Conservation (phyloP, 2,113 vertebrate species). For the Plecotus auritus region DNA sequence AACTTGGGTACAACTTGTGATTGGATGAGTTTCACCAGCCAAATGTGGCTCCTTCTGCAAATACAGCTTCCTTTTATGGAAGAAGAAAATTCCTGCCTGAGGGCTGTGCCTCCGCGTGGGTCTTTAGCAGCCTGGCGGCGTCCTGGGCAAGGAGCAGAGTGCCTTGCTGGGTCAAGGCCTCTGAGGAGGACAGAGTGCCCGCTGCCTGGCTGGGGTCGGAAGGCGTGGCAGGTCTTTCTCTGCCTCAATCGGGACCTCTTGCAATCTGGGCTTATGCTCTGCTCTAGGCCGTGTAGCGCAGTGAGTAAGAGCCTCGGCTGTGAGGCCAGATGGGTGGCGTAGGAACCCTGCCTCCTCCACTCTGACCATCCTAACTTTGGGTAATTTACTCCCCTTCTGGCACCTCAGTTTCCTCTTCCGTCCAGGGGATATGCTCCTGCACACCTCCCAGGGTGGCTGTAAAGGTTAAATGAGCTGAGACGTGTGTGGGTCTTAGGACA, state of each 20-base stretch:
- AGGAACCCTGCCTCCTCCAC: not conserved
- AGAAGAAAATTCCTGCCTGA: not conserved
- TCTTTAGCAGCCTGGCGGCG: fast-evolving
- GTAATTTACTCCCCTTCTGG: fast-evolving
- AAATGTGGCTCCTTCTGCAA: conserved; percentile 1
- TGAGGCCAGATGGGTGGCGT: fast-evolving
- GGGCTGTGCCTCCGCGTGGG: not conserved
- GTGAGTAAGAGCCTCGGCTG: fast-evolving
- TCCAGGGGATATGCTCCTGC: not conserved
- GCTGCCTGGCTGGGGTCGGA: fast-evolving
- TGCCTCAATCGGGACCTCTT: fast-evolving
- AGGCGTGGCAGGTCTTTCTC: not conserved
- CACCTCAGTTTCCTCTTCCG: not conserved
- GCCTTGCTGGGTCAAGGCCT: fast-evolving
- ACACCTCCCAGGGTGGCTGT: fast-evolving
- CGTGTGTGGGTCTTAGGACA: fast-evolving
- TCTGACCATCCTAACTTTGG: fast-evolving
- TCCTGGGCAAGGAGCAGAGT: fast-evolving
- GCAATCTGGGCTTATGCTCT: not conserved
- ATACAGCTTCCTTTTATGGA: conserved; percentile 55
- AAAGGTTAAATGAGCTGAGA: fast-evolving
- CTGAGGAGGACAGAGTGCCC: not conserved
- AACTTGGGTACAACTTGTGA: conserved; percentile 71
- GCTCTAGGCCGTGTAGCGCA: fast-evolving
- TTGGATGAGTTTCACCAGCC: conserved; percentile 52